Conservation (phyloP, 2,888 invertebrate genomes). For the Yponomeuta plumbellus region DNA sequence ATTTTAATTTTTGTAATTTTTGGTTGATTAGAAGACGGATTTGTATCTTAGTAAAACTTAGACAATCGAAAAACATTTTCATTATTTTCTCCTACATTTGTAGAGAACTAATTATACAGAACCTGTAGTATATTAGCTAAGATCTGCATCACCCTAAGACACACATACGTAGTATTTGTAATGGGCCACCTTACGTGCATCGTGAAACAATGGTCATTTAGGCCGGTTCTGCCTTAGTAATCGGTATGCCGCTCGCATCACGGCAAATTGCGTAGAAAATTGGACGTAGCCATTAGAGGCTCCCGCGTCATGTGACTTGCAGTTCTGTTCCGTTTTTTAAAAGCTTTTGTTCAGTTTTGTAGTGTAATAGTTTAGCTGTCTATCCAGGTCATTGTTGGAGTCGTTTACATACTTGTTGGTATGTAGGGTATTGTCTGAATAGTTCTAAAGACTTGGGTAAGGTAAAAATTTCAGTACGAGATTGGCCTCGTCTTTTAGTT, state of each 20-base stretch:
- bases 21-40: too few species aligned
- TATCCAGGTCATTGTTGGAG: not conserved
- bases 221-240: not conserved
- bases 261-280: constrained; percentile 1
- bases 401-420: not conserved
- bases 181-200: not conserved
- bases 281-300: not conserved
- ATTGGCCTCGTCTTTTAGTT: too few species aligned
- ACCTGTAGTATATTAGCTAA: too few species aligned
- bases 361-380: not conserved
- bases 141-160: too few species aligned
- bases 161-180: too few species aligned
- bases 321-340: not conserved
- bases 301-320: not conserved
- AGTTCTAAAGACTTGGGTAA: too few species aligned
- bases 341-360: not conserved
- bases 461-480: too few species aligned
- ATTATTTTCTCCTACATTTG: too few species aligned
- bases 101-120: too few species aligned
- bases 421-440: not conserved
- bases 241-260: not conserved
- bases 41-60: too few species aligned
- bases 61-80: too few species aligned
- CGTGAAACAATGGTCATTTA: not conserved
- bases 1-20: too few species aligned